A percentile compares a stretch with the other conserved stretches of the same genome.
Conservation (phyloP, 2,888 invertebrate species). For the Rhagonycha fulva region DNA sequence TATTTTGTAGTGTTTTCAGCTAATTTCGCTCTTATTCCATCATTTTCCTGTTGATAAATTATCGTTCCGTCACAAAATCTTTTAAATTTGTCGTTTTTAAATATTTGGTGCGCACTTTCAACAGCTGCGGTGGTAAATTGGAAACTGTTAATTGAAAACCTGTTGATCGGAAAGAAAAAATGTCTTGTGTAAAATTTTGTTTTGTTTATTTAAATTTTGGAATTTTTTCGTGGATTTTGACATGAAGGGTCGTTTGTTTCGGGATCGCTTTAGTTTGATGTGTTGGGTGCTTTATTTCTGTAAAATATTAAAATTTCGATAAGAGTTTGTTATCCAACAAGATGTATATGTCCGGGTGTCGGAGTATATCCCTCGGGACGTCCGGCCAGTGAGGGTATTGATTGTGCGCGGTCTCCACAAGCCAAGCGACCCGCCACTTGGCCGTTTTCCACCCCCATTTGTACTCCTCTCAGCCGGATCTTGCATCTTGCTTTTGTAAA, state of each 20-base stretch:
- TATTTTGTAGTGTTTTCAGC: not conserved
- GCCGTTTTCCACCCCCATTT: slow-evolving; percentile 28
- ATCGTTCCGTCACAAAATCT: not conserved
- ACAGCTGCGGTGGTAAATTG: not conserved
- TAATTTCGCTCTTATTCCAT: not conserved
- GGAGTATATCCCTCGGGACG: slow-evolving; percentile 34
- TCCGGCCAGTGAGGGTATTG: slow-evolving; percentile 32
- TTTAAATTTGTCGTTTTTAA: not conserved
- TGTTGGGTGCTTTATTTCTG: not conserved
- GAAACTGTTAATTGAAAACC: slow-evolving; percentile 1
- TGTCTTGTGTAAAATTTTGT: not conserved
- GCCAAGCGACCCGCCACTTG: slow-evolving; percentile 31
- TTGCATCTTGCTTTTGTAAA: slow-evolving; percentile 28
- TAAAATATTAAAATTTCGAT: slow-evolving; percentile 12
- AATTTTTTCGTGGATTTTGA: not conserved
- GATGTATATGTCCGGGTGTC: slow-evolving; percentile 28
- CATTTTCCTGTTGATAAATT: not conserved
- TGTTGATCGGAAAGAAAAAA: not conserved
- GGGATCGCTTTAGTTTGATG: not conserved
- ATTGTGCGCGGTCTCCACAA: slow-evolving; percentile 32
- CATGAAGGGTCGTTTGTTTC: not conserved
- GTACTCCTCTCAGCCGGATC: slow-evolving; percentile 17
- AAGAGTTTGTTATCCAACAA: slow-evolving; percentile 17
- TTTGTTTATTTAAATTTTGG: not conserved
- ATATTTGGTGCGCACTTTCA: not conserved